Evolutionary conservation across 1,140 invertebrate genomes (phyloP).

Genomic region (Calosoma granatense): DNA sequence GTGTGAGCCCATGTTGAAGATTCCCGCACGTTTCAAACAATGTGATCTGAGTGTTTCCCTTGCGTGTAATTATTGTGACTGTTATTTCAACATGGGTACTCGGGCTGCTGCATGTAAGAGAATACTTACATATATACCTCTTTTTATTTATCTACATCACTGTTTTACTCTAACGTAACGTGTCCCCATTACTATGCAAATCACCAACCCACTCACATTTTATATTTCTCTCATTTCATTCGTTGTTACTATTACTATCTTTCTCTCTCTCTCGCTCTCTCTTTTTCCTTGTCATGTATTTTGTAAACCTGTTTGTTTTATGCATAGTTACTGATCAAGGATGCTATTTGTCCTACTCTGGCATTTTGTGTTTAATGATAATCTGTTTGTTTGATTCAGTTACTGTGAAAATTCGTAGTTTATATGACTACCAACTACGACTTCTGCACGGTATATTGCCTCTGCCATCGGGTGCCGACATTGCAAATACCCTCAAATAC

Average conservation of each 20-base stretch:
- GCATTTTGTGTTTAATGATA: no score
- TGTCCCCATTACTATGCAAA: no score
- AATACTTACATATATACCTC: constrained; percentile 24
- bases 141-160: constrained; percentile 16
- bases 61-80: constrained; percentile 39
- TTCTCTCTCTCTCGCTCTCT: no score
- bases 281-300: no score
- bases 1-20: constrained; percentile 33
- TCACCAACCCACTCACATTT: no score
- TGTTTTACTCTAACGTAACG: no score
- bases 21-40: constrained; percentile 38
- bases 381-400: constrained; percentile 47
- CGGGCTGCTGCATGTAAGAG: constrained; percentile 61
- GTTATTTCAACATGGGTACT: constrained; percentile 56
- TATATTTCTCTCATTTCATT: no score
- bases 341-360: no score
- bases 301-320: no score
- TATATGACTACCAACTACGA: constrained; percentile 92
- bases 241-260: no score
- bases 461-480: constrained; percentile 86
- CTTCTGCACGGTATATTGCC: constrained; percentile 86
- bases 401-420: constrained; percentile 91
- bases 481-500: constrained; percentile 95
- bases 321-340: no score
- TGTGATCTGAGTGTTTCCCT: constrained; percentile 38